A percentile compares a stretch with the other conserved stretches of the same genome.
These are phyloP conservation scores for Cotesia typhae DNA, from an alignment of 1,140 invertebrate genomes.

Conservation along the genomic window DNA sequence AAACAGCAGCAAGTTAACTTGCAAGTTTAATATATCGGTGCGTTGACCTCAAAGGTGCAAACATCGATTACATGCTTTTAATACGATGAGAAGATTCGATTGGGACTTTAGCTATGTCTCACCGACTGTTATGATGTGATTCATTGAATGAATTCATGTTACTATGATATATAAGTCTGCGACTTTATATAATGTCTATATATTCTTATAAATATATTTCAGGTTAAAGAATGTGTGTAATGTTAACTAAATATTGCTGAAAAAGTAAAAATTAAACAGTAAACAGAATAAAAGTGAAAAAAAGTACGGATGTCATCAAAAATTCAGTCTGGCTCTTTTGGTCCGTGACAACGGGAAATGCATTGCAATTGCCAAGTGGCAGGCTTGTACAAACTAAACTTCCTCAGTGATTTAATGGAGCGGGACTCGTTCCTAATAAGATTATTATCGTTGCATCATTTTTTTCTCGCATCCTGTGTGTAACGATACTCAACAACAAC, in stretches of 20 bases:
- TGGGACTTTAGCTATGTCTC: neutral
- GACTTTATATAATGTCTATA: neutral
- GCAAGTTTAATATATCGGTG: constrained; percentile 33
- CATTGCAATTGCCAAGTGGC: constrained; percentile 33
- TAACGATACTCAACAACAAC: constrained; percentile 7
- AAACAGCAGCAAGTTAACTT: constrained; percentile 33
- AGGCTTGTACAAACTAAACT: constrained; percentile 9
- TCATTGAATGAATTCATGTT: neutral
- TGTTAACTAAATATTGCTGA: neutral
- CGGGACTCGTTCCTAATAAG: constrained; percentile 30
- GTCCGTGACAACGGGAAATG: constrained; percentile 38
- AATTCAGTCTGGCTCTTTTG: constrained; percentile 42
- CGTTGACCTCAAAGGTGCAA: constrained; percentile 36
- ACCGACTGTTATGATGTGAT: neutral
- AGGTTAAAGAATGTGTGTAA: neutral
- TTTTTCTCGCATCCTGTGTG: constrained; percentile 26
- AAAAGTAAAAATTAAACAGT: constrained; percentile 10
- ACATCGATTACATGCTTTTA: constrained; percentile 33
- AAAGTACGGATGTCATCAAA: constrained; percentile 25
- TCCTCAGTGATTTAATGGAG: constrained; percentile 31
- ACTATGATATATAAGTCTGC: constrained; percentile 19
- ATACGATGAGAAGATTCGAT: constrained; percentile 25
- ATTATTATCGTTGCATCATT: constrained; percentile 32
- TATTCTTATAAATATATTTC: neutral
- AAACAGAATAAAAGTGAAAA: neutral